Evolutionary conservation across 1,140 invertebrate genomes (phyloP).

Genomic region (Coptotermes formosanus): DNA sequence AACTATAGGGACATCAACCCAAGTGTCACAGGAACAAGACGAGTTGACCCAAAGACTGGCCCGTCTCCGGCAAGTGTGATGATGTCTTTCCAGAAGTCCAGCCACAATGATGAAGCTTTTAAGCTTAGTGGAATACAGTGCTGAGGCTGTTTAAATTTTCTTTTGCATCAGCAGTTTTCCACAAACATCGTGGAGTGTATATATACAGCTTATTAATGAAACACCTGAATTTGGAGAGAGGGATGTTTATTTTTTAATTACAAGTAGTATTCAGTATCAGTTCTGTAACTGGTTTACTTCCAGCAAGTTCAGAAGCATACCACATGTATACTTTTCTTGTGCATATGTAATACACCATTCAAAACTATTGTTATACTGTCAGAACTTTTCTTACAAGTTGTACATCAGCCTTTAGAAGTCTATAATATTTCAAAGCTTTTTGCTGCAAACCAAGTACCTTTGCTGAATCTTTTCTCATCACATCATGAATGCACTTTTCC

Average conservation of each 20-base stretch:
- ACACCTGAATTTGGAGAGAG: not conserved
- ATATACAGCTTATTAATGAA: conserved; percentile 1
- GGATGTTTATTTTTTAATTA: not conserved
- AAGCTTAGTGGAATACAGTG: not conserved
- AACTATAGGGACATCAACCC: conserved; percentile 64
- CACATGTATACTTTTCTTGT: no score
- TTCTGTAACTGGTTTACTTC: not conserved
- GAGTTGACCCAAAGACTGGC: conserved; percentile 93
- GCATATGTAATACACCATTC: no score
- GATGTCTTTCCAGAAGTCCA: not conserved
- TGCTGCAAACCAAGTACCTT: conserved; percentile 10
- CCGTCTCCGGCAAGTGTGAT: conserved; percentile 70
- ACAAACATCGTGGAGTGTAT: not conserved
- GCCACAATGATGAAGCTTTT: not conserved
- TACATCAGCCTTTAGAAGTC: conserved; percentile 10
- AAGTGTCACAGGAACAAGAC: conserved; percentile 87
- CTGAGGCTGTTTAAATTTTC: not conserved
- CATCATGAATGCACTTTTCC: conserved; percentile 26
- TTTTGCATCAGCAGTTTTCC: not conserved
- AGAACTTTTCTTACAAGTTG: conserved; percentile 22
- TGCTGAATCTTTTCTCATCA: not conserved
- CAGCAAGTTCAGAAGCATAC: not conserved
- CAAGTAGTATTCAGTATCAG: not conserved
- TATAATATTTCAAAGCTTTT: conserved; percentile 29
- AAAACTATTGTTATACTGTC: no score